Conservation (phyloP, 2,113 vertebrate genomes). For the Hypocryptadius cinnamomeus region DNA sequence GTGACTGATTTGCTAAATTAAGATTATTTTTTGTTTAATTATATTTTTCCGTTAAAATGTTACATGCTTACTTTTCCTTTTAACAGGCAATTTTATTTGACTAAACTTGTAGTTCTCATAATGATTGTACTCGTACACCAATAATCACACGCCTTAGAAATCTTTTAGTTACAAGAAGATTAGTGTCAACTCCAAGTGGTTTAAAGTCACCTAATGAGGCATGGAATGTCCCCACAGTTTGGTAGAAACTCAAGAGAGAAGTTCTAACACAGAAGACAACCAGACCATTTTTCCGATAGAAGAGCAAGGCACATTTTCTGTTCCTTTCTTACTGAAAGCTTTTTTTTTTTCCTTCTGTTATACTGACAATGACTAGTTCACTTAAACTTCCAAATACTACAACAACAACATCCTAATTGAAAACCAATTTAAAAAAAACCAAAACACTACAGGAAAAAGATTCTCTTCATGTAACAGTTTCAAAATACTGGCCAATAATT, state of each 20-base stretch:
- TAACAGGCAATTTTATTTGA: background rate
- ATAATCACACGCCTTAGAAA: background rate
- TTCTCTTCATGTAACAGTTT: background rate
- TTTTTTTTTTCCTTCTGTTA: background rate
- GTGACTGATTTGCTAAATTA: background rate
- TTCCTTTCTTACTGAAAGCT: background rate
- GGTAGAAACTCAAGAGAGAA: background rate
- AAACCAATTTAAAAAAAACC: background rate
- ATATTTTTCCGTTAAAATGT: background rate
- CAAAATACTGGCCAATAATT: background rate
- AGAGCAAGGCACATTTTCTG: background rate
- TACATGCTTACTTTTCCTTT: background rate
- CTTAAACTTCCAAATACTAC: background rate
- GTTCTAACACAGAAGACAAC: background rate
- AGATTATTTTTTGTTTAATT: background rate
- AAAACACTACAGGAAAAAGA: background rate
- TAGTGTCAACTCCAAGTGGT: background rate
- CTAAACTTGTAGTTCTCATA: background rate
- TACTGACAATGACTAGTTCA: background rate
- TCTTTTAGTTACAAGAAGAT: background rate
- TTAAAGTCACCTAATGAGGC: background rate
- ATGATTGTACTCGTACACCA: background rate
- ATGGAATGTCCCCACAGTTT: background rate
- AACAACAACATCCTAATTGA: background rate
- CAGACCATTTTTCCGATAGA: background rate